phyloP scores from a whole-genome alignment of 2,888 invertebrate species.

The Melitaea athalia region DNA sequence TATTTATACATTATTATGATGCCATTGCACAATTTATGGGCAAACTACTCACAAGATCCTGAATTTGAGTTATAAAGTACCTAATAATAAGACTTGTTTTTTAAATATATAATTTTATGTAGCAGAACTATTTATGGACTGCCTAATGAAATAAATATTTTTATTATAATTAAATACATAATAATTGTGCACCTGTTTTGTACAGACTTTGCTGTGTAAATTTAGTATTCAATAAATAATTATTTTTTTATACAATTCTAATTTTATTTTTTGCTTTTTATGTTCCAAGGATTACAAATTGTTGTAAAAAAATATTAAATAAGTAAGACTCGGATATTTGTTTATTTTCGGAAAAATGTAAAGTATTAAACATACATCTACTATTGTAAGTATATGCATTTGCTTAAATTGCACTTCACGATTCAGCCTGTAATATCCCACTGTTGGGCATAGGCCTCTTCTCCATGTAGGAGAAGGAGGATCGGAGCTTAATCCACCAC shows the following conservation, averaged over 20 bases:
- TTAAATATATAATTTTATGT: conserved; percentile 23
- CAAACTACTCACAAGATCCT: conserved; percentile 58
- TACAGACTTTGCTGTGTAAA: conserved; percentile 54
- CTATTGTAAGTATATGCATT: too few species aligned
- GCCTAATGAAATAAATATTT: conserved; percentile 25
- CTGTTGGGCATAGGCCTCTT: too few species aligned
- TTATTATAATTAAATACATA: conserved; percentile 21
- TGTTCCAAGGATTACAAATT: too few species aligned
- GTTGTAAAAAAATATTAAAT: too few species aligned
- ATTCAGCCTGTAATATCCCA: too few species aligned
- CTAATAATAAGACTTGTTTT: conserved; percentile 22
- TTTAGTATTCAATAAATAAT: conserved; percentile 53
- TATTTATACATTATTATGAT: conserved; percentile 83
- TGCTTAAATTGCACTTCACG: too few species aligned
- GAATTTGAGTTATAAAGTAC: conserved; percentile 25
- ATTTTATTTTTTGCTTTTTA: conserved; percentile 16
- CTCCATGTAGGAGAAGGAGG: too few species aligned
- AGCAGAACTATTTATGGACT: conserved; percentile 24
- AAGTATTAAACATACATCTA: too few species aligned
- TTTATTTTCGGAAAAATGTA: too few species aligned
- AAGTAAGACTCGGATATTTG: too few species aligned
- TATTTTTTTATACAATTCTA: conserved; percentile 43
- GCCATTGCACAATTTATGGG: conserved; percentile 56
- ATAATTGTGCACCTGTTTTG: conserved; percentile 48
- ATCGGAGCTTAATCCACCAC: too few species aligned